Percentiles rank a stretch among this genome's conserved stretches.
phyloP scores from a whole-genome alignment of 2,888 invertebrate species.

The Polydesmus complanatus region DNA sequence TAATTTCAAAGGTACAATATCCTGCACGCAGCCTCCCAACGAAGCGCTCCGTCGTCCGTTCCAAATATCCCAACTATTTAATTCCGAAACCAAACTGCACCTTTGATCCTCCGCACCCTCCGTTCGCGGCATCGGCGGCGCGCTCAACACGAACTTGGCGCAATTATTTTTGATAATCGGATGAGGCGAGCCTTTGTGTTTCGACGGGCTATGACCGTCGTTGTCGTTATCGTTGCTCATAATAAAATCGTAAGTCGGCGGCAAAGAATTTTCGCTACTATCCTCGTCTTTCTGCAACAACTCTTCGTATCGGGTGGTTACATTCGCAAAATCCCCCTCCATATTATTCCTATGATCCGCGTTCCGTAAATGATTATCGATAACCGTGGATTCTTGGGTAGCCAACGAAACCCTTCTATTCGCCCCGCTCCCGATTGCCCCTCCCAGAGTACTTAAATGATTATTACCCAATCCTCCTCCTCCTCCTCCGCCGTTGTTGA shows the following conservation, averaged over 20 bases:
- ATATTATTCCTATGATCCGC: too few species aligned
- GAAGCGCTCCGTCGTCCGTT: neutral
- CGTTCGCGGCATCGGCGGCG: neutral
- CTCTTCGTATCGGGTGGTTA: neutral
- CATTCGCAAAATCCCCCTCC: too few species aligned
- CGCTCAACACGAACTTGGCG: neutral
- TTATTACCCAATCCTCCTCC: neutral
- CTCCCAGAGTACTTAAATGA: neutral
- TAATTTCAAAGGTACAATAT: neutral
- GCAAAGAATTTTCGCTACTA: neutral
- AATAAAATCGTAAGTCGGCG: neutral
- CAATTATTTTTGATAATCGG: conserved; percentile 15
- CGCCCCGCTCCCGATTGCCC: neutral
- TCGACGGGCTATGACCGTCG: neutral
- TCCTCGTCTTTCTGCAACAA: neutral
- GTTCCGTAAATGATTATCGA: neutral
- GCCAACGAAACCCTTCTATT: neutral
- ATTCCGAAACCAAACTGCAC: too few species aligned
- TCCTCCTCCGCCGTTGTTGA: neutral
- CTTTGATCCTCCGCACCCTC: too few species aligned
- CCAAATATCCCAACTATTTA: neutral
- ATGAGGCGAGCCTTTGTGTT: conserved; percentile 12
- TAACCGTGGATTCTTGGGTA: neutral
- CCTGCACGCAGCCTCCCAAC: neutral
- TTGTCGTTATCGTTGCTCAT: too few species aligned